phyloP scores from a whole-genome alignment of 2,797 vertebrate species.

The Myripristis murdjan region DNA sequence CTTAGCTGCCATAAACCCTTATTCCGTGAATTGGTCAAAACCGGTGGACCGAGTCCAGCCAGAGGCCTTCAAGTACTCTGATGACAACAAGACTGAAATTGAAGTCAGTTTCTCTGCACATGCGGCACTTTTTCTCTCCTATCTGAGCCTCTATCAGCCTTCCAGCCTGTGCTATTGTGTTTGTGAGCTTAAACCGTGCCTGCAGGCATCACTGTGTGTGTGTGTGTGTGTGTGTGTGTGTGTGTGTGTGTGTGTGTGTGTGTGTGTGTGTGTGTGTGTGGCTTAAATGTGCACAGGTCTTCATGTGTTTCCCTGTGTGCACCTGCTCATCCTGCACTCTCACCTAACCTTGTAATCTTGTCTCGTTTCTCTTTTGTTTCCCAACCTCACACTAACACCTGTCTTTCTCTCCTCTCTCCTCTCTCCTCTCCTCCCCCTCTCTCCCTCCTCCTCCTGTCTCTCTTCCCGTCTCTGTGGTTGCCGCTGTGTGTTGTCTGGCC shows the following conservation, averaged over 20 bases:
- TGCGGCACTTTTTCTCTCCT: neutral
- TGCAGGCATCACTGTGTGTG: slow-evolving; percentile 1
- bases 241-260: no score
- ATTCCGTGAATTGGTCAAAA: slow-evolving; percentile 3
- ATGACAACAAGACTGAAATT: neutral
- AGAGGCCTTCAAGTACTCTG: no score
- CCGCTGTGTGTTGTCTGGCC: slow-evolving; percentile 61
- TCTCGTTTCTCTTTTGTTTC: slow-evolving; percentile 29
- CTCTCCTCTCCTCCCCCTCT: slow-evolving; percentile 21
- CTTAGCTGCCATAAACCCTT: neutral
- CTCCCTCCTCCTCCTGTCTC: slow-evolving; percentile 22
- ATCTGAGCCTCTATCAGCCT: neutral
- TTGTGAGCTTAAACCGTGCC: neutral
- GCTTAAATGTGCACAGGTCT: neutral
- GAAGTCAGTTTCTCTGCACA: neutral
- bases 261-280: no score
- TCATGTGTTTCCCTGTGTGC: slow-evolving; percentile 17
- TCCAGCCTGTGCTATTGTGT: neutral
- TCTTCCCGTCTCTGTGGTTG: slow-evolving; percentile 42
- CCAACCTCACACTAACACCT: slow-evolving; percentile 42
- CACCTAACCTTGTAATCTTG: slow-evolving; percentile 26
- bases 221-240: no score
- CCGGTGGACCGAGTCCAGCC: neutral
- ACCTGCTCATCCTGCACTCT: slow-evolving; percentile 32
- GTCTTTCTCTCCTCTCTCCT: slow-evolving; percentile 32